phyloP scores from a whole-genome alignment of 2,113 vertebrate genomes.

The Eptesicus fuscus region DNA sequence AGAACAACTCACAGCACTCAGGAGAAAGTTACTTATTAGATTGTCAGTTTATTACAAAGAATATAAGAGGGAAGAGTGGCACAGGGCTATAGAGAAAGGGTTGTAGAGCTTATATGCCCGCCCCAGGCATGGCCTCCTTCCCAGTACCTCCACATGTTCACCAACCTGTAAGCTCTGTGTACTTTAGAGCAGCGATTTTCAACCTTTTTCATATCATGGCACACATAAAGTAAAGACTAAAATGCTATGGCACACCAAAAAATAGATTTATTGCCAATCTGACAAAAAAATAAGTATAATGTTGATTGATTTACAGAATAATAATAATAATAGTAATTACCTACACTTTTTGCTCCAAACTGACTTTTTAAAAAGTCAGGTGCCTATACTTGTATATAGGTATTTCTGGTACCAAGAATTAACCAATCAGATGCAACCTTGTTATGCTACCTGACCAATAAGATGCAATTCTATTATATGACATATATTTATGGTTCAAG shows the following conservation, averaged over 20 bases:
- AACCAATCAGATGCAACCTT: not conserved
- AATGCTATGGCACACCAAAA: not conserved
- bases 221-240: not conserved
- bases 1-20: not conserved
- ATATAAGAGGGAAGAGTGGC: not conserved
- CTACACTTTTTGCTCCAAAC: not conserved
- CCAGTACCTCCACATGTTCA: not conserved
- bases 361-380: not conserved
- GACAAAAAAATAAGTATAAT: not conserved
- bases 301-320: not conserved
- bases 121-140: not conserved
- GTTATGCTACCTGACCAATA: not conserved
- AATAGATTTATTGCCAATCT: not conserved
- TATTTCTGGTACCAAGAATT: not conserved
- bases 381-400: not conserved
- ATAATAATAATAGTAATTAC: not conserved
- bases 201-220: not conserved
- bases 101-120: not conserved
- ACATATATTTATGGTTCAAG: not conserved
- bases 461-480: not conserved
- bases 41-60: not conserved
- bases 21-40: not conserved
- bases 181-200: not conserved
- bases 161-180: not conserved
- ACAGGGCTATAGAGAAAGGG: not conserved